These are phyloP conservation scores for Hemistola chrysoprasaria DNA, from an alignment of 2,888 invertebrate species.

Conservation along the genomic window DNA sequence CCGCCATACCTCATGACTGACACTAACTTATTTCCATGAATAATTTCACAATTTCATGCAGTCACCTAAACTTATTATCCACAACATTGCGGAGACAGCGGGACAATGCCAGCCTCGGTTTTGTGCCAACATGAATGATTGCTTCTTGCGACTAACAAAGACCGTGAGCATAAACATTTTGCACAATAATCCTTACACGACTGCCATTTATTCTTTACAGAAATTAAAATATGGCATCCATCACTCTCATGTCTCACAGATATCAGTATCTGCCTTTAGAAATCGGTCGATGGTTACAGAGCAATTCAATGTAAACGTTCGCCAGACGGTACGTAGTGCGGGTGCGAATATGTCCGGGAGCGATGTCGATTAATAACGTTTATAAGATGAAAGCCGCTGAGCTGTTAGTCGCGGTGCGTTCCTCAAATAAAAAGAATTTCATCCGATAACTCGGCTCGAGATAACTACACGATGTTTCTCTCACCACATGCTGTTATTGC, in stretches of 20 bases:
- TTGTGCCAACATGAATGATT: conserved; percentile 75
- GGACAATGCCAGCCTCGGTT: conserved; percentile 65
- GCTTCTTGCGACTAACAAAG: conserved; percentile 66
- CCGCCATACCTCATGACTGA: conserved; percentile 50
- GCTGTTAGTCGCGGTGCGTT: conserved; percentile 64
- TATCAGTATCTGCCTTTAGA: not conserved
- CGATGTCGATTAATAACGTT: conserved; percentile 78
- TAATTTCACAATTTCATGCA: conserved; percentile 56
- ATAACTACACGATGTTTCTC: conserved; percentile 53
- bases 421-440: conserved; percentile 76
- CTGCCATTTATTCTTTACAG: conserved; percentile 4
- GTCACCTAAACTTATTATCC: conserved; percentile 53
- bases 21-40: conserved; percentile 58
- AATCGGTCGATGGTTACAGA: conserved; percentile 36
- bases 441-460: conserved; percentile 72
- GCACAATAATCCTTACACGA: conserved; percentile 50
- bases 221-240: conserved; percentile 25
- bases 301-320: conserved; percentile 22
- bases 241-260: conserved; percentile 17
- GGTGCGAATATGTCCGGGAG: conserved; percentile 64
- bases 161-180: conserved; percentile 65
- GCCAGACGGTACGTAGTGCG: conserved; percentile 38
- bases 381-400: conserved; percentile 78
- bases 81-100: conserved; percentile 44
- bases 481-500: conserved; percentile 33